Evolutionary conservation across 1,140 invertebrate genomes (phyloP).

Genomic region (Hesperophylax magnus): DNA sequence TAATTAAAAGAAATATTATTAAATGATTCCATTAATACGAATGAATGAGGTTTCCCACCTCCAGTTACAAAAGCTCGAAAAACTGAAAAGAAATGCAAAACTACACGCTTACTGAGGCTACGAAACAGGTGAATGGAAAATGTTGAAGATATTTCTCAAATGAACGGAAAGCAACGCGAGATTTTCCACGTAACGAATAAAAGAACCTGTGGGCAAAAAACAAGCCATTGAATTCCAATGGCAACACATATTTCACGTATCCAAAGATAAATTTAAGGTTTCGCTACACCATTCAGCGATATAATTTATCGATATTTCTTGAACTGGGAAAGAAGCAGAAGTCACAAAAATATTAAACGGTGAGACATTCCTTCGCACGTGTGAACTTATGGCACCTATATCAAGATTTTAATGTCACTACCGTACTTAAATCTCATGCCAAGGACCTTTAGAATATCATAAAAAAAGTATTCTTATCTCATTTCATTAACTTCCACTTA

Average conservation of each 20-base stretch:
- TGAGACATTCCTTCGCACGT: neutral
- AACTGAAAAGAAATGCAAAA: too few relatives aligned
- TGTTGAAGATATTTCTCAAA: slow-evolving; percentile 8
- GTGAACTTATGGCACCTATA: neutral
- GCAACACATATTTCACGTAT: slow-evolving; percentile 17
- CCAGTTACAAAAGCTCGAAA: too few relatives aligned
- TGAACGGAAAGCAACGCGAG: neutral
- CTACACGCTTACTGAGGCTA: neutral
- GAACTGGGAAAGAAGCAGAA: neutral
- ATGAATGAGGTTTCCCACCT: too few relatives aligned
- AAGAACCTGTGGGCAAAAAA: neutral
- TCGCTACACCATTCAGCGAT: neutral
- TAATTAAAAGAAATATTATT: too few relatives aligned
- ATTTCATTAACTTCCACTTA: too few relatives aligned
- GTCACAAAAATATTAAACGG: neutral
- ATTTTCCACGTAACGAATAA: slow-evolving; percentile 10
- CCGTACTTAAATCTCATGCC: neutral
- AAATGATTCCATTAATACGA: too few relatives aligned
- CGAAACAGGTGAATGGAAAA: slow-evolving; percentile 9
- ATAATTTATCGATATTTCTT: neutral
- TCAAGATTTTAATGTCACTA: neutral
- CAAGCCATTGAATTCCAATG: slow-evolving; percentile 20
- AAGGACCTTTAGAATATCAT: too few relatives aligned
- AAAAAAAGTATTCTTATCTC: too few relatives aligned
- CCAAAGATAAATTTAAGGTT: neutral